These are phyloP conservation scores for Rhynchonycteris naso DNA, from an alignment of 2,797 vertebrate species.

Conservation along the genomic window DNA sequence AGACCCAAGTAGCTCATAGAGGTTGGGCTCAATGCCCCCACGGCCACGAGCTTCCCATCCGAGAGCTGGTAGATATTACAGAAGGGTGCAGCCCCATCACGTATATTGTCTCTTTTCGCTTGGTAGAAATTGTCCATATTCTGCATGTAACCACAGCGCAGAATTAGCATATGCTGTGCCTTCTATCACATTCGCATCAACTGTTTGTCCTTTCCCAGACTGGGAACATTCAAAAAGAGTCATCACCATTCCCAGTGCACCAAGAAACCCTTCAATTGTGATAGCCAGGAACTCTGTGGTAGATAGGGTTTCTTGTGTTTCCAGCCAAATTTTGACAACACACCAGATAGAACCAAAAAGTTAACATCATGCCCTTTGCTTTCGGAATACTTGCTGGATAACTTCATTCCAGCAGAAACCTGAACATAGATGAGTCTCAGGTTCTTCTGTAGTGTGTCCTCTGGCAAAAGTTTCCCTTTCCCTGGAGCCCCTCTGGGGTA, in stretches of 20 bases:
- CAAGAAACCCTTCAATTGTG: conserved; percentile 89
- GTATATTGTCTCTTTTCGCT: conserved; percentile 87
- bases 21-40: conserved; percentile 89
- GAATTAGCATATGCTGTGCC: conserved; percentile 90
- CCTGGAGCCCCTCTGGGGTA: conserved; percentile 90
- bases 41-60: conserved; percentile 89
- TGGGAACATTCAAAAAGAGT: conserved; percentile 88
- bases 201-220: conserved; percentile 90
- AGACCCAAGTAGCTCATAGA: conserved; percentile 86
- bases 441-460: conserved; percentile 88
- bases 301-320: conserved; percentile 88
- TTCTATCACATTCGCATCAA: conserved; percentile 92
- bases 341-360: conserved; percentile 90
- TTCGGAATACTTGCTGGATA: conserved; percentile 85
- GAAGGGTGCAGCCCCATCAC: conserved; percentile 88
- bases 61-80: conserved; percentile 90
- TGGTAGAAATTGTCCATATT: conserved; percentile 86
- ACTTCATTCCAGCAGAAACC: conserved; percentile 89
- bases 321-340: conserved; percentile 90
- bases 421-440: conserved; percentile 90
- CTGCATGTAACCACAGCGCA: conserved; percentile 90
- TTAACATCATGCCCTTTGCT: conserved; percentile 92
- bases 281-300: conserved; percentile 90
- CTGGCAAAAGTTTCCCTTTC: conserved; percentile 90
- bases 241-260: conserved; percentile 87